Percentiles rank a stretch among this genome's conserved stretches.
These are phyloP conservation scores for Chrysolina haemoptera DNA, from an alignment of 2,888 invertebrate species.

Conservation along the genomic window DNA sequence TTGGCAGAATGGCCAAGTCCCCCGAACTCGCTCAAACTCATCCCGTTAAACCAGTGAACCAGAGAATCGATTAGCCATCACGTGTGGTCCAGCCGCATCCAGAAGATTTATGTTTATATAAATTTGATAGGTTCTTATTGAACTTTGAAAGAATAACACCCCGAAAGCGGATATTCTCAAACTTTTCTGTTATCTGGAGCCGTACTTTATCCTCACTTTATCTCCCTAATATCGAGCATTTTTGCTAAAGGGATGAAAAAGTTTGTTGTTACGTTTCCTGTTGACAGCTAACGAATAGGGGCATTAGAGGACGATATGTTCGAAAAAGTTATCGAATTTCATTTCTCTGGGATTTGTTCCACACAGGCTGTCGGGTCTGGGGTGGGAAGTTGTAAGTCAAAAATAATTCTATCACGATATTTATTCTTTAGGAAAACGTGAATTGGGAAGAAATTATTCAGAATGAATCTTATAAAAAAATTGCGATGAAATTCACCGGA, in stretches of 20 bases:
- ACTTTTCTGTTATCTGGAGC: slow-evolving; percentile 19
- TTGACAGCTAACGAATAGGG: no score
- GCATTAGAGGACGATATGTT: no score
- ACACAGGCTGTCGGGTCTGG: no score
- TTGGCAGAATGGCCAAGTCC: neutral
- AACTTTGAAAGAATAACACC: slow-evolving; percentile 16
- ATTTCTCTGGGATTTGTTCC: no score
- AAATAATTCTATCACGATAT: no score
- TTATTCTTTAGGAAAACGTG: no score
- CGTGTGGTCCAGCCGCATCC: slow-evolving; percentile 20
- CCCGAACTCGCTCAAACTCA: slow-evolving; percentile 4
- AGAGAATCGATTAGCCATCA: slow-evolving; percentile 22
- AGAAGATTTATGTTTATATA: slow-evolving; percentile 25
- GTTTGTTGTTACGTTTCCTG: neutral
- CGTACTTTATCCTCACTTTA: neutral
- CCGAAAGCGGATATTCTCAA: slow-evolving; percentile 15
- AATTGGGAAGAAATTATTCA: no score
- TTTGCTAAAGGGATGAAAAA: neutral
- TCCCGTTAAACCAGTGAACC: slow-evolving; percentile 13
- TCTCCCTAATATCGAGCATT: neutral
- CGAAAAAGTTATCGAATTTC: no score
- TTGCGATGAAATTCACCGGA: no score
- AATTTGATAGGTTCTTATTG: slow-evolving; percentile 25
- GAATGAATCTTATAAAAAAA: no score
- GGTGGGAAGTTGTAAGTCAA: no score